Percentiles rank a stretch among this genome's conserved stretches.
phyloP scores from a whole-genome alignment of 2,113 vertebrate species.

The Lagopus leucura region DNA sequence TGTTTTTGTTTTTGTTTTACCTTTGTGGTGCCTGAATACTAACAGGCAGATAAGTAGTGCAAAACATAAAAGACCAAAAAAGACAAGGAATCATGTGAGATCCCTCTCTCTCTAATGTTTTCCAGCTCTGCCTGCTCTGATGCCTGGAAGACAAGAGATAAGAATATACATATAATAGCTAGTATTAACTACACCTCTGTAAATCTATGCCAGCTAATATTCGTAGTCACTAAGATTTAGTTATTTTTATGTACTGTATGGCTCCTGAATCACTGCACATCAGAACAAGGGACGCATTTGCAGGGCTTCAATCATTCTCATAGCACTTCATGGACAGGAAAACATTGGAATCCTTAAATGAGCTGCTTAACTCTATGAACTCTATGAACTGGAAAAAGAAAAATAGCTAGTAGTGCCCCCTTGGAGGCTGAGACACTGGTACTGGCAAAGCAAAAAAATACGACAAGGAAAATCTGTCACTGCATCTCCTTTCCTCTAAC shows the following conservation, averaged over 20 bases:
- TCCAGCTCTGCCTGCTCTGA: neutral
- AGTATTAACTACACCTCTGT: neutral
- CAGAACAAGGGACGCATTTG: neutral
- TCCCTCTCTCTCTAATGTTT: neutral
- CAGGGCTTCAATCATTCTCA: neutral
- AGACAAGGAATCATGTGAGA: neutral
- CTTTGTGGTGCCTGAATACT: neutral
- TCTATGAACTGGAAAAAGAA: neutral
- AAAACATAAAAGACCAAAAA: neutral
- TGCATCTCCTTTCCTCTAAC: neutral
- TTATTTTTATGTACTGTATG: neutral
- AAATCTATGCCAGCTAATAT: neutral
- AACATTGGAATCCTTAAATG: neutral
- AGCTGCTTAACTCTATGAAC: neutral
- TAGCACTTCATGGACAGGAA: neutral
- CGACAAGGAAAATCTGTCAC: neutral
- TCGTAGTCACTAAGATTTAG: neutral
- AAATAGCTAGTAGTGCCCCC: neutral
- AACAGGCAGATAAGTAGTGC: neutral
- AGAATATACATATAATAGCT: neutral
- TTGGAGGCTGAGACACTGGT: neutral
- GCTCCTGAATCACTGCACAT: neutral
- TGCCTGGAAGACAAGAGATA: neutral
- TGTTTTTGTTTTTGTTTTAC: neutral
- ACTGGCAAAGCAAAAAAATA: neutral